Percentiles rank a stretch among this genome's conserved stretches.
phyloP scores from a whole-genome alignment of 2,888 invertebrate species.

The Agrenia bidenticulata region DNA sequence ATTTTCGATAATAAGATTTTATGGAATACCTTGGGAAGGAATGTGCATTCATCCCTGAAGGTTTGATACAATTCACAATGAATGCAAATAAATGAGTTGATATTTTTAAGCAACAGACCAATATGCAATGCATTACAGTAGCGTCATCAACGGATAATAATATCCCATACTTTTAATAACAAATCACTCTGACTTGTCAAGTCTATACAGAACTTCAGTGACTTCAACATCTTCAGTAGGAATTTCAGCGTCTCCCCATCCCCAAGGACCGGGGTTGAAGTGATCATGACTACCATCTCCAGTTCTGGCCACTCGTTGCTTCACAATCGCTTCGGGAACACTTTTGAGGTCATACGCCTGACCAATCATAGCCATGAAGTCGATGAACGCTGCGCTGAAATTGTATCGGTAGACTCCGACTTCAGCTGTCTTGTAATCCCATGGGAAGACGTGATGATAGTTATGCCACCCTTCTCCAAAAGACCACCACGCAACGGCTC shows the following conservation, averaged over 20 bases:
- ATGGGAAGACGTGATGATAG: slow-evolving; percentile 61
- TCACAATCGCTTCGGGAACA: slow-evolving; percentile 55
- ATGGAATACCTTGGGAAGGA: too few relatives aligned
- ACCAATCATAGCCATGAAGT: slow-evolving; percentile 57
- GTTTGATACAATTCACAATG: too few relatives aligned
- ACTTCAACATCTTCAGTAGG: slow-evolving; percentile 42
- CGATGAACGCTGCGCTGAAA: slow-evolving; percentile 59
- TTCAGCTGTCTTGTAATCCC: slow-evolving; percentile 60
- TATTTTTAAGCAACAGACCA: too few relatives aligned
- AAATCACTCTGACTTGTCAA: slow-evolving; percentile 28
- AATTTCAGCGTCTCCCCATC: slow-evolving; percentile 51
- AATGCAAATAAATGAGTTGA: too few relatives aligned
- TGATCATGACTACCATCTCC: slow-evolving; percentile 53
- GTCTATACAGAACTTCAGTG: slow-evolving; percentile 41
- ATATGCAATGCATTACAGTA: too few relatives aligned
- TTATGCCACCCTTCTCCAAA: slow-evolving; percentile 60
- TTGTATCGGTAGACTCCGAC: slow-evolving; percentile 57
- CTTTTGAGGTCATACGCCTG: slow-evolving; percentile 58
- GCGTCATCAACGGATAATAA: too few relatives aligned
- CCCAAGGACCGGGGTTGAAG: slow-evolving; percentile 45
- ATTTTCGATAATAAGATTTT: too few relatives aligned
- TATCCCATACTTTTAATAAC: neutral
- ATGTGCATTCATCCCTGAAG: too few relatives aligned
- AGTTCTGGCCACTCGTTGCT: slow-evolving; percentile 55
- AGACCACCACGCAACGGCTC: slow-evolving; percentile 50